Evolutionary conservation across 2,113 vertebrate genomes (phyloP).

Genomic region (Caretta caretta): DNA sequence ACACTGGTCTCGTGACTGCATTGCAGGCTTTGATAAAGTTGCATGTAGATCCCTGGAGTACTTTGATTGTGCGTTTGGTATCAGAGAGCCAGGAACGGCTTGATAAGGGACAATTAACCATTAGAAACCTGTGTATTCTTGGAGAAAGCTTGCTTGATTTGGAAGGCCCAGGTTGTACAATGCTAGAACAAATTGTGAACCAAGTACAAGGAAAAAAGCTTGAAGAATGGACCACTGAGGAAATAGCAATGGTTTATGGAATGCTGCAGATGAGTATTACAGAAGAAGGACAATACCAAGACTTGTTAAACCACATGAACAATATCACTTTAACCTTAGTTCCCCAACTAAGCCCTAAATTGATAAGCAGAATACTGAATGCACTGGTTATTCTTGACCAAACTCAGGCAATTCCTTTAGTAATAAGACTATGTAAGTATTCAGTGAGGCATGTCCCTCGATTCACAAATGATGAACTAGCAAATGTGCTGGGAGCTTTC

Average conservation of each 20-base stretch:
- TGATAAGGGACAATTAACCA: slow-evolving; percentile 68
- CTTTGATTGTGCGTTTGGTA: slow-evolving; percentile 80
- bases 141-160: slow-evolving; percentile 83
- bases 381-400: slow-evolving; percentile 85
- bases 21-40: slow-evolving; percentile 85
- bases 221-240: slow-evolving; percentile 75
- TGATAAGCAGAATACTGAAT: slow-evolving; percentile 80
- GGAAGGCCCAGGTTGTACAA: slow-evolving; percentile 58
- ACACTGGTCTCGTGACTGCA: slow-evolving; percentile 78
- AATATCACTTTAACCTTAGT: slow-evolving; percentile 62
- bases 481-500: slow-evolving; percentile 84
- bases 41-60: slow-evolving; percentile 81
- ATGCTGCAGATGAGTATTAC: slow-evolving; percentile 76
- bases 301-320: slow-evolving; percentile 86
- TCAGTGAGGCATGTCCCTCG: slow-evolving; percentile 79
- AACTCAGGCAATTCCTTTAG: slow-evolving; percentile 79
- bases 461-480: slow-evolving; percentile 86
- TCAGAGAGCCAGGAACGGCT: slow-evolving; percentile 84
- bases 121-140: slow-evolving; percentile 82
- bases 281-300: slow-evolving; percentile 68
- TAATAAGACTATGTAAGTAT: slow-evolving; percentile 85
- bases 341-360: slow-evolving; percentile 75
- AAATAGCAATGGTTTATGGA: slow-evolving; percentile 82
- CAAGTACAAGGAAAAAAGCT: slow-evolving; percentile 76
- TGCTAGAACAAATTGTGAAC: slow-evolving; percentile 78